Evolutionary conservation across 2,888 invertebrate genomes (phyloP).

Genomic region (Machimus atricapillus): DNA sequence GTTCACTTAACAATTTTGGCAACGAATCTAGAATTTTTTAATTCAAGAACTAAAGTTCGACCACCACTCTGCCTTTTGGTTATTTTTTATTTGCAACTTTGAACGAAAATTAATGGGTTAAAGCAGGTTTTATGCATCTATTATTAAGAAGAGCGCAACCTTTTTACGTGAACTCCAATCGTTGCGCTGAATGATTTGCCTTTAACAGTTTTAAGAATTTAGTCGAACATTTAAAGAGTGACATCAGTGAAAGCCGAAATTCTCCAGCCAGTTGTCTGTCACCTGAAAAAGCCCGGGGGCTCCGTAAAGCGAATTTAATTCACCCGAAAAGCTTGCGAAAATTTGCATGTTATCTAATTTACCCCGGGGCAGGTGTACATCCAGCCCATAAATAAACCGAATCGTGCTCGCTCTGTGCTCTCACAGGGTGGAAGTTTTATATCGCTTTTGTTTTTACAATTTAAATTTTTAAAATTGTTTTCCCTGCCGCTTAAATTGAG

Average conservation of each 20-base stretch:
- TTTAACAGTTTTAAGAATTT: neutral
- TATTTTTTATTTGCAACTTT: neutral
- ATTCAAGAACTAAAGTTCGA: neutral
- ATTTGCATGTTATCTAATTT: neutral
- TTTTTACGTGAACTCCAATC: neutral
- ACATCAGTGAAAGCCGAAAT: neutral
- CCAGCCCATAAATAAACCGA: neutral
- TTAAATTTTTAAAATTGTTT: neutral
- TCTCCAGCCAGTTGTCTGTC: neutral
- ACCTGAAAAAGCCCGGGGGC: neutral
- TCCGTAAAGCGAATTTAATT: neutral
- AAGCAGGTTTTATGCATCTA: neutral
- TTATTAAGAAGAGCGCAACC: neutral
- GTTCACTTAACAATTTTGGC: neutral
- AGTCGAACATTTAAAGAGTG: neutral
- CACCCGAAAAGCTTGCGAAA: neutral
- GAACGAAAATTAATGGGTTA: neutral
- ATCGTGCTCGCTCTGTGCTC: neutral
- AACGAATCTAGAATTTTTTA: neutral
- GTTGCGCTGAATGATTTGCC: neutral
- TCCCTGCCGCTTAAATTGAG: neutral
- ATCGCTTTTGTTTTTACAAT: neutral
- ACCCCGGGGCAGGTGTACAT: neutral
- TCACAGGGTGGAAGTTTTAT: neutral
- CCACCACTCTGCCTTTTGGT: neutral